Conservation (phyloP, 1,140 invertebrate genomes). For the Caerostris darwini region DNA sequence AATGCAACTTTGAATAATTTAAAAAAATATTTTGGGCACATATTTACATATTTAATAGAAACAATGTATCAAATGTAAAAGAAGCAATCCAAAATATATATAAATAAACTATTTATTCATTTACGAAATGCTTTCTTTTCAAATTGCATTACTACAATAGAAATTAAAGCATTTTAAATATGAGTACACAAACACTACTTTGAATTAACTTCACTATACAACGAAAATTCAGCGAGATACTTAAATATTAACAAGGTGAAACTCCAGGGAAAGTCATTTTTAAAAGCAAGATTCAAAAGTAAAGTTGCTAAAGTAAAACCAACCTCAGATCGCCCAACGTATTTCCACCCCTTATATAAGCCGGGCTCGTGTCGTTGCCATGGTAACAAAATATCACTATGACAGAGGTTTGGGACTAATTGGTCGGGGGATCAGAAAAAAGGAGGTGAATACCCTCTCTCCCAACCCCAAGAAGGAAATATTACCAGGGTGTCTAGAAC, state of each 20-base stretch:
- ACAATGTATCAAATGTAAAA: too few species aligned
- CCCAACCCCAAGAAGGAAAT: not conserved
- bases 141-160: too few species aligned
- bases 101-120: too few species aligned
- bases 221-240: too few species aligned
- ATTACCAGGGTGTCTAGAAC: slow-evolving; percentile 37
- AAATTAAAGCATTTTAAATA: too few species aligned
- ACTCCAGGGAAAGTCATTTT: not conserved
- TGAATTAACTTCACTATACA: too few species aligned
- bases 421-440: slow-evolving; percentile 27
- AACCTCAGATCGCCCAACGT: not conserved
- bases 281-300: not conserved
- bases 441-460: not conserved
- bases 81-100: too few species aligned
- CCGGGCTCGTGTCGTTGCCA: slow-evolving; percentile 42
- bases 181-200: too few species aligned
- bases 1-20: too few species aligned
- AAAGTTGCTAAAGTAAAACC: not conserved
- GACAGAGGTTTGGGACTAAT: slow-evolving; percentile 54
- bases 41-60: too few species aligned
- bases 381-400: slow-evolving; percentile 47
- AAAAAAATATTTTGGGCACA: too few species aligned
- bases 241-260: not conserved
- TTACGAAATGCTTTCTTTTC: too few species aligned
- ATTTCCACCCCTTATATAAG: not conserved